These are phyloP conservation scores for Trachythela sp. DNA, from an alignment of 64 coral and sea anemone species.

Conservation along the genomic window DNA sequence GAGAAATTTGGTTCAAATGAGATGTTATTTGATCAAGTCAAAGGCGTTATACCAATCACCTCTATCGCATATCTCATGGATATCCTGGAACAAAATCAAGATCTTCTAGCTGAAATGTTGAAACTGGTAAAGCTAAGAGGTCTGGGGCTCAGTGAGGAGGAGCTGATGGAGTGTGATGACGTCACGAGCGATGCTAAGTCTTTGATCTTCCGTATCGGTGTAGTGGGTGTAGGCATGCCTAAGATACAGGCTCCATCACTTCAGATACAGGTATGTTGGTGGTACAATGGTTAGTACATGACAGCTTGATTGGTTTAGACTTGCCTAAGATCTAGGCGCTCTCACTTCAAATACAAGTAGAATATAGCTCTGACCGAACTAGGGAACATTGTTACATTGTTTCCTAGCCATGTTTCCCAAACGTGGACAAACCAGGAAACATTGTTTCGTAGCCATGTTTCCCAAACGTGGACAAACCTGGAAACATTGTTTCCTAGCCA, in stretches of 20 bases:
- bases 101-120: not conserved
- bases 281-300: too few species aligned
- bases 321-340: too few species aligned
- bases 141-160: not conserved
- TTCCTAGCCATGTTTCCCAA: too few species aligned
- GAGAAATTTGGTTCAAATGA: not conserved
- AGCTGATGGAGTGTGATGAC: not conserved
- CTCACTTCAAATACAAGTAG: not conserved
- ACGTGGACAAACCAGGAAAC: too few species aligned
- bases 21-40: not conserved
- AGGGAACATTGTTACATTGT: too few species aligned
- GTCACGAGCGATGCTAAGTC: conserved; percentile 34
- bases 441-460: too few species aligned
- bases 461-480: too few species aligned
- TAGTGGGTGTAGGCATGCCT: conserved; percentile 60
- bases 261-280: conserved; percentile 52
- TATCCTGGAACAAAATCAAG: not conserved
- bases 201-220: conserved; percentile 65
- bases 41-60: not conserved
- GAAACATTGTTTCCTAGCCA: too few species aligned
- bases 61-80: not conserved
- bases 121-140: not conserved
- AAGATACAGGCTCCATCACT: conserved; percentile 50
- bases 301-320: too few species aligned
- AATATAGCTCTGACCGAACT: too few species aligned